These are phyloP conservation scores for Cephus pulcher DNA, from an alignment of 2,888 invertebrate genomes.

Conservation along the genomic window DNA sequence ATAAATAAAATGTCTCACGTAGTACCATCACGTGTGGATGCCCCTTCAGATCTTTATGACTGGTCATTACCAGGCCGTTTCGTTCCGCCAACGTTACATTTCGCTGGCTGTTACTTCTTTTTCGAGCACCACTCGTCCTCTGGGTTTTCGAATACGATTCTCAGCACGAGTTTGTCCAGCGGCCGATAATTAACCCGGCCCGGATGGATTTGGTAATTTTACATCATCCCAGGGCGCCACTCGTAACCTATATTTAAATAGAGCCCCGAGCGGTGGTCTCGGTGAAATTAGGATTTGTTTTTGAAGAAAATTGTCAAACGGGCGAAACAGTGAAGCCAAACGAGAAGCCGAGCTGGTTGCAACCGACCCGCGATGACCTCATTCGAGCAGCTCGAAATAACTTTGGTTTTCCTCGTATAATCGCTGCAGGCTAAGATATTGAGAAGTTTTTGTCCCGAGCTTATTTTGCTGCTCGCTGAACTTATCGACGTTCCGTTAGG, in stretches of 20 bases:
- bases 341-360: constrained; percentile 28
- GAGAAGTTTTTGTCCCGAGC: neutral
- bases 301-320: neutral
- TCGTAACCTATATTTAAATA: neutral
- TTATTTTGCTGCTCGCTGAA: neutral
- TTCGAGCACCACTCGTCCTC: constrained; percentile 15
- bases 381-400: constrained; percentile 54
- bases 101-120: constrained; percentile 10
- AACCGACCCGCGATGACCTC: constrained; percentile 55
- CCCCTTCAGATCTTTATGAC: constrained; percentile 34
- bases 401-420: constrained; percentile 42
- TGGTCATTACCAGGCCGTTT: constrained; percentile 32
- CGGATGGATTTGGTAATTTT: neutral
- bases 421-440: neutral
- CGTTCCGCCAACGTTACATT: constrained; percentile 19
- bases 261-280: neutral
- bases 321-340: neutral
- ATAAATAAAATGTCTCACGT: constrained; percentile 32
- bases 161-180: constrained; percentile 9
- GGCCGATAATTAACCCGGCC: neutral
- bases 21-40: constrained; percentile 16
- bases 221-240: neutral
- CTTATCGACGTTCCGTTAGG: neutral
- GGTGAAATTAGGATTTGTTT: neutral
- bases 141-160: constrained; percentile 24